Percentiles rank a stretch among this genome's conserved stretches.
phyloP scores from a whole-genome alignment of 2,113 vertebrate genomes.

The Apeltes quadracus region DNA sequence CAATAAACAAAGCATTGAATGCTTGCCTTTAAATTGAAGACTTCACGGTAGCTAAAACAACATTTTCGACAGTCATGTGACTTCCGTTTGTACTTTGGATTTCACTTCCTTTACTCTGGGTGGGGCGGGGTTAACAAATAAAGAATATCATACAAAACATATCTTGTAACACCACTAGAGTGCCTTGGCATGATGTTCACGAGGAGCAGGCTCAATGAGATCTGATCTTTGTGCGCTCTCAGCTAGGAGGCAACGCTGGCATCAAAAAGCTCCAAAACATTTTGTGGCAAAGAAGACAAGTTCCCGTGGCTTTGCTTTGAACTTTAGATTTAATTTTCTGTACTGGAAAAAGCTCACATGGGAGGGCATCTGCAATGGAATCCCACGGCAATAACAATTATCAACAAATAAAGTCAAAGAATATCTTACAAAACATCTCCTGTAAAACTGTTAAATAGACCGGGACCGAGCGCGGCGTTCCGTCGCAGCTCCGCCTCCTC shows the following conservation, averaged over 20 bases:
- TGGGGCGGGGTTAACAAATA: too few relatives aligned
- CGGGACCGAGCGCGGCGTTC: conserved; percentile 77
- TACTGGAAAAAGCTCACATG: conserved; percentile 84
- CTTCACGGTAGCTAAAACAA: conserved; percentile 8
- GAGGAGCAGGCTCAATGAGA: too few relatives aligned
- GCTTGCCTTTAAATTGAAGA: conserved; percentile 44
- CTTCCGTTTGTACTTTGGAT: too few relatives aligned
- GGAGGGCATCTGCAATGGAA: conserved; percentile 82
- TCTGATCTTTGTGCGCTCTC: too few relatives aligned
- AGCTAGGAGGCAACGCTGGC: too few relatives aligned
- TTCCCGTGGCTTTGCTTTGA: conserved; percentile 35
- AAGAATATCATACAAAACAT: too few relatives aligned
- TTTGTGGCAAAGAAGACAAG: neutral
- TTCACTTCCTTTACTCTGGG: too few relatives aligned
- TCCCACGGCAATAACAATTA: conserved; percentile 88
- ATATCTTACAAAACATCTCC: conserved; percentile 89
- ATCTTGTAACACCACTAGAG: too few relatives aligned
- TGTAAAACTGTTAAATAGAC: conserved; percentile 93
- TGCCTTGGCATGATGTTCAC: too few relatives aligned
- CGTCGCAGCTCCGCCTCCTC: conserved; percentile 72
- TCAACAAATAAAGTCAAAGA: conserved; percentile 93
- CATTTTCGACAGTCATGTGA: neutral
- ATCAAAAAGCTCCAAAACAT: too few relatives aligned
- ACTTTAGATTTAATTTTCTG: conserved; percentile 71
- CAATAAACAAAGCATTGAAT: conserved; percentile 81